Conservation (phyloP, 2,113 vertebrate species). For the Burhinus oedicnemus region DNA sequence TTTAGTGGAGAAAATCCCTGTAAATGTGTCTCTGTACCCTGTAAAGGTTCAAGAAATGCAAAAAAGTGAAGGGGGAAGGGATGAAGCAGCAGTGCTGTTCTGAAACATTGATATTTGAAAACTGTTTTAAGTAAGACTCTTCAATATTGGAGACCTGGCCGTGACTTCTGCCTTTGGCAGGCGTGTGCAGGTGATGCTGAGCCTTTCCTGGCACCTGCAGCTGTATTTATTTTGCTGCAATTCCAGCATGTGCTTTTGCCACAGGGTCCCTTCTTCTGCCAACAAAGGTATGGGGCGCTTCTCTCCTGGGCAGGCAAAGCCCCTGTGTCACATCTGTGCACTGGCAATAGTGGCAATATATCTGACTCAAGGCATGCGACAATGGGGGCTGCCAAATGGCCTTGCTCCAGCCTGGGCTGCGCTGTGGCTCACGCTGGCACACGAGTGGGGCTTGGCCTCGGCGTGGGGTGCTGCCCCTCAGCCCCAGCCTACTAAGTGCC, state of each 20-base stretch:
- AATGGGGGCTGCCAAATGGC: neutral
- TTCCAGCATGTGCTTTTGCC: neutral
- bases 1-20: neutral
- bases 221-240: neutral
- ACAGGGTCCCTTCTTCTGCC: neutral
- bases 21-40: neutral
- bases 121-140: neutral
- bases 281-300: fast-evolving
- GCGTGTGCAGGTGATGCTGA: neutral
- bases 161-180: neutral
- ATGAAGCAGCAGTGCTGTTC: neutral
- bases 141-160: neutral
- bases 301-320: neutral
- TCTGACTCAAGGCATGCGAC: too few species aligned
- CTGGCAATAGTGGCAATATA: fast-evolving
- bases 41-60: neutral
- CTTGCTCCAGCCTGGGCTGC: neutral
- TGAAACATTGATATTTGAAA: neutral
- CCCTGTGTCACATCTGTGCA: fast-evolving
- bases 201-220: neutral
- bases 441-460: fast-evolving
- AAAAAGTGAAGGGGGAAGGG: neutral
- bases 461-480: neutral
- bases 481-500: neutral
- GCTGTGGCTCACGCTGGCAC: fast-evolving